A percentile compares a stretch with the other conserved stretches of the same genome.
phyloP scores from a whole-genome alignment of 2,888 invertebrate species.

The Dermolepida albohirtum region DNA sequence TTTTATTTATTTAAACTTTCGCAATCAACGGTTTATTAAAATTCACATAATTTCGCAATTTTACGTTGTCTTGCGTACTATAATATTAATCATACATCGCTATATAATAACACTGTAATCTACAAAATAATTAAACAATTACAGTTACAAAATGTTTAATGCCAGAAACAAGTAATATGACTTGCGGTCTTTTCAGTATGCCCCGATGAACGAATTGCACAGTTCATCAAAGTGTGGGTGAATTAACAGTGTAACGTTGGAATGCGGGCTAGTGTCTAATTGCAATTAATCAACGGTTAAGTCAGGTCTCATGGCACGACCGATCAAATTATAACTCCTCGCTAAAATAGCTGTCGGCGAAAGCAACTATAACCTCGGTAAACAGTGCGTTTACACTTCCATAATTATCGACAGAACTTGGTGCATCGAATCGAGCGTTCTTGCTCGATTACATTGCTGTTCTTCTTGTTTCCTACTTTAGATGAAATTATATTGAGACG shows the following conservation, averaged over 20 bases:
- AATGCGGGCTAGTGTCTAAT: constrained; percentile 61
- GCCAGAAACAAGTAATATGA: constrained; percentile 30
- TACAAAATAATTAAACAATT: constrained; percentile 27
- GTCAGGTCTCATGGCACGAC: constrained; percentile 64
- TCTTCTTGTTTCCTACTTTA: constrained; percentile 12
- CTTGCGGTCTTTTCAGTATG: constrained; percentile 26
- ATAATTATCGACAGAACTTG: constrained; percentile 60
- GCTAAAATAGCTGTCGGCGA: constrained; percentile 63
- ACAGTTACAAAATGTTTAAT: constrained; percentile 34
- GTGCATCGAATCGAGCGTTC: constrained; percentile 32
- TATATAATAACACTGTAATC: constrained; percentile 13
- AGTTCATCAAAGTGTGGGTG: constrained; percentile 37
- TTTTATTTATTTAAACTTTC: too few species aligned
- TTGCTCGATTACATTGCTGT: constrained; percentile 10
- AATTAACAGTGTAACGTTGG: constrained; percentile 56
- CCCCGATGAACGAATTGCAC: constrained; percentile 17
- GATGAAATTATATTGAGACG: not conserved
- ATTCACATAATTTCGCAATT: too few species aligned
- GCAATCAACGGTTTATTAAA: too few species aligned
- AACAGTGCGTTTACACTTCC: constrained; percentile 65
- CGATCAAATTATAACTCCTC: constrained; percentile 66
- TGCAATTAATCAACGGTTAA: constrained; percentile 63
- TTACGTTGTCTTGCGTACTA: not conserved
- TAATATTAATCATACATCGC: constrained; percentile 20
- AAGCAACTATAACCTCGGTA: constrained; percentile 64